phyloP scores from a whole-genome alignment of 2,888 invertebrate genomes.

The Parasteatoda lunata region DNA sequence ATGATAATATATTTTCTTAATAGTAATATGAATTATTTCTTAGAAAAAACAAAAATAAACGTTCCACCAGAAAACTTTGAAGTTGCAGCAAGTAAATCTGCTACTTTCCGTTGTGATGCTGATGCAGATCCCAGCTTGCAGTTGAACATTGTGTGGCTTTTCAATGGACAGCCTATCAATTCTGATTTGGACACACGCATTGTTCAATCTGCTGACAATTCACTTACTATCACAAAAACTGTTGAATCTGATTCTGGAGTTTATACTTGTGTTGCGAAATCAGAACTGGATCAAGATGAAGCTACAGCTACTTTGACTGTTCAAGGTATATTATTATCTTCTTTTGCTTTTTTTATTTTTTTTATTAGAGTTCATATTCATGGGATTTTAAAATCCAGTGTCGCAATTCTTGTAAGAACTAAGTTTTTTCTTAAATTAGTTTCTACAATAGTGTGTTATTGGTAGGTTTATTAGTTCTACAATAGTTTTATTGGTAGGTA shows the following conservation, averaged over 20 bases:
- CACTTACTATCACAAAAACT: slow-evolving; percentile 94
- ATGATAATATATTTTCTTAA: neutral
- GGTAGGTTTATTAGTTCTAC: no score
- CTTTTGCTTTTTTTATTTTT: no score
- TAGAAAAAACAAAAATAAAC: slow-evolving; percentile 88
- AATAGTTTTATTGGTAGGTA: no score
- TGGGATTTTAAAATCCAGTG: neutral
- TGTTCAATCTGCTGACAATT: slow-evolving; percentile 86
- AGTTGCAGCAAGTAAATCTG: slow-evolving; percentile 90
- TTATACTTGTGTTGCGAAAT: slow-evolving; percentile 95
- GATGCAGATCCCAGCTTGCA: slow-evolving; percentile 88
- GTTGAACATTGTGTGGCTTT: slow-evolving; percentile 89
- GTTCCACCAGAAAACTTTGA: slow-evolving; percentile 93
- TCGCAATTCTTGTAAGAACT: neutral
- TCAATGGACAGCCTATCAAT: slow-evolving; percentile 89
- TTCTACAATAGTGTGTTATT: no score
- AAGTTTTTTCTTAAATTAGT: no score
- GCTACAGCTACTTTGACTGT: slow-evolving; percentile 93
- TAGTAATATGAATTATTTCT: neutral
- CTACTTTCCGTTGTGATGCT: slow-evolving; percentile 93
- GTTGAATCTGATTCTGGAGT: slow-evolving; percentile 94
- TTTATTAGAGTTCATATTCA: neutral
- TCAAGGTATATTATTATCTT: slow-evolving; percentile 79
- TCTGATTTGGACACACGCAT: slow-evolving; percentile 89
- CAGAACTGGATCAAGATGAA: slow-evolving; percentile 88